Evolutionary conservation across 2,888 invertebrate species (phyloP).

Genomic region (Diarsia dahlii): DNA sequence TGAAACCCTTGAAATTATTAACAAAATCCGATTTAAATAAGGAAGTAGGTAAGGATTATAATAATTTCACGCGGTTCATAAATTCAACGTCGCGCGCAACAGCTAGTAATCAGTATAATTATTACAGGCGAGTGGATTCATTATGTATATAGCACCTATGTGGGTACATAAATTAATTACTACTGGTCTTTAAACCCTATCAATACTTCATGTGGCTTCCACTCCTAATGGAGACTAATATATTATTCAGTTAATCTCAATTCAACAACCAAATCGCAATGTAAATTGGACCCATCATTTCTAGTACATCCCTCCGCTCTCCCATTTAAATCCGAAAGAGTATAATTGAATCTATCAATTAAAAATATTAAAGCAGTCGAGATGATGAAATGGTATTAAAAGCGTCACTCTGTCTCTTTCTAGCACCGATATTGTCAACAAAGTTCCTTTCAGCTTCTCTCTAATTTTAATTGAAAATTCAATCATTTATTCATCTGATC

Average conservation of each 20-base stretch:
- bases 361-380: constrained; percentile 51
- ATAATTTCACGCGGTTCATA: no score
- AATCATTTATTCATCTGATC: constrained; percentile 89
- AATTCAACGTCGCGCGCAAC: no score
- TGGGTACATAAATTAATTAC: constrained; percentile 31
- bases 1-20: no score
- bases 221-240: constrained; percentile 47
- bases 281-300: constrained; percentile 49
- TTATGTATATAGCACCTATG: not conserved
- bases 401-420: constrained; percentile 71
- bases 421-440: constrained; percentile 81
- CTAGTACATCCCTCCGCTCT: constrained; percentile 37
- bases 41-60: no score
- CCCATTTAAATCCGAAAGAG: constrained; percentile 44
- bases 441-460: constrained; percentile 79
- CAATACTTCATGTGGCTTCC: constrained; percentile 45
- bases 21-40: no score
- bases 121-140: not conserved
- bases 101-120: not conserved
- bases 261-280: constrained; percentile 41
- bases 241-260: constrained; percentile 49
- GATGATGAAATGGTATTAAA: constrained; percentile 53
- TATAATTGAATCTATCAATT: constrained; percentile 59
- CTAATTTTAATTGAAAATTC: constrained; percentile 89
- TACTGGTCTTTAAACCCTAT: constrained; percentile 33